Evolutionary conservation across 2,888 invertebrate species (phyloP).

Genomic region (Gymnoscelis rufifasciata): DNA sequence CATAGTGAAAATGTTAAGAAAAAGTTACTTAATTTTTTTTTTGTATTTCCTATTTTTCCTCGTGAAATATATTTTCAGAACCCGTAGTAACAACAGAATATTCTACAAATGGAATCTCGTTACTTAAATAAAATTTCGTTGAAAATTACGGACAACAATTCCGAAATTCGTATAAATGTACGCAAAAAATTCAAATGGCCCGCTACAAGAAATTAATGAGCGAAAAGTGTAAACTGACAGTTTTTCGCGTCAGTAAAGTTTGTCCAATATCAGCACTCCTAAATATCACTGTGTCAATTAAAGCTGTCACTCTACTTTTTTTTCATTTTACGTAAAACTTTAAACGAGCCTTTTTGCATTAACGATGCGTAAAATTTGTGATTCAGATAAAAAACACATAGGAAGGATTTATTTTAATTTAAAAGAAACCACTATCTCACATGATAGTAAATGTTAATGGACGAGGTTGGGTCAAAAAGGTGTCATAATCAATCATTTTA

Average conservation of each 20-base stretch:
- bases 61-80: too few relatives aligned
- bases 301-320: background rate
- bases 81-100: too few relatives aligned
- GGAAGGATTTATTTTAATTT: too few relatives aligned
- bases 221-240: constrained; percentile 32
- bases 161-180: constrained; percentile 8
- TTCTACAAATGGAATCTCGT: background rate
- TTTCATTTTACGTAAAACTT: background rate
- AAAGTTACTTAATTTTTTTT: too few relatives aligned
- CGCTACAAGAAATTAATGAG: constrained; percentile 30
- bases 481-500: too few relatives aligned
- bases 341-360: background rate
- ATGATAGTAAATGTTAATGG: too few relatives aligned
- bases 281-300: constrained; percentile 37
- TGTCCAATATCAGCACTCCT: constrained; percentile 29
- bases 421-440: too few relatives aligned
- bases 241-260: constrained; percentile 19
- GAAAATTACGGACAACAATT: background rate
- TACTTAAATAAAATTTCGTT: background rate
- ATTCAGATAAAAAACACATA: background rate
- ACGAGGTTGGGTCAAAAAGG: too few relatives aligned
- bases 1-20: too few relatives aligned
- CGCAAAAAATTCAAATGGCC: constrained; percentile 21
- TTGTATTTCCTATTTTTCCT: too few relatives aligned
- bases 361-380: background rate